These are phyloP conservation scores for Brachymystax lenok DNA, from an alignment of 2,797 vertebrate species.

Conservation along the genomic window DNA sequence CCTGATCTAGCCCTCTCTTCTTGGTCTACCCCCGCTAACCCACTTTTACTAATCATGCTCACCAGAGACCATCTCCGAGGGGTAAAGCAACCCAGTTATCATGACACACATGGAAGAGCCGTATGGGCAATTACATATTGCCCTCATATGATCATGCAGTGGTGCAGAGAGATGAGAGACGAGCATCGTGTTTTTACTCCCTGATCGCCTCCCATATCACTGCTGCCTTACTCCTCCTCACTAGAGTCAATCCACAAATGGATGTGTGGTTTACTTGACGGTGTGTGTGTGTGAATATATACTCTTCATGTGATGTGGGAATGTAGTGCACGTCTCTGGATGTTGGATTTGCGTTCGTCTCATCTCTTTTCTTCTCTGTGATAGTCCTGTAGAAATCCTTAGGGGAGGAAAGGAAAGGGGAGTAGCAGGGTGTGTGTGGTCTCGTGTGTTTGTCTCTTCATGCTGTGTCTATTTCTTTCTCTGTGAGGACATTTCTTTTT, in stretches of 20 bases:
- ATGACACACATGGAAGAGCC: slow-evolving; percentile 1
- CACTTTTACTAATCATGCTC: not conserved
- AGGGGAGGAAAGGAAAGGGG: not conserved
- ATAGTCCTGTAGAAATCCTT: not conserved
- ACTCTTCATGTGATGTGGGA: not conserved
- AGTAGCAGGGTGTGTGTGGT: not conserved
- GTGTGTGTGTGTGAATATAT: not conserved
- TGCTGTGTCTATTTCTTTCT: not conserved
- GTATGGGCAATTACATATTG: not conserved
- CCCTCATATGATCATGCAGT: not conserved
- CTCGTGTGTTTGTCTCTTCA: not conserved
- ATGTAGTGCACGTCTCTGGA: not conserved
- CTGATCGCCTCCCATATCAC: not conserved
- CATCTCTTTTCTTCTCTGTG: not conserved
- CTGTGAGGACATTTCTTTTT: not conserved
- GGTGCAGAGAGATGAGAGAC: not conserved
- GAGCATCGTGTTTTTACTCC: not conserved
- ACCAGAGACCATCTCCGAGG: not conserved
- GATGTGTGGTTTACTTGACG: not conserved
- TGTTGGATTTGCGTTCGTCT: slow-evolving; percentile 6
- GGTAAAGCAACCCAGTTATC: slow-evolving; percentile 1
- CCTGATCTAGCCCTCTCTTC: slow-evolving; percentile 1
- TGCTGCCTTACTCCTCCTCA: not conserved
- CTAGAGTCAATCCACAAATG: not conserved
- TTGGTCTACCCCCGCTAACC: not conserved